Evolutionary conservation across 2,113 vertebrate species (phyloP), one percentile per base, ranked within the genome.

Genomic region (Apistogramma diplotaenia): DNA sequence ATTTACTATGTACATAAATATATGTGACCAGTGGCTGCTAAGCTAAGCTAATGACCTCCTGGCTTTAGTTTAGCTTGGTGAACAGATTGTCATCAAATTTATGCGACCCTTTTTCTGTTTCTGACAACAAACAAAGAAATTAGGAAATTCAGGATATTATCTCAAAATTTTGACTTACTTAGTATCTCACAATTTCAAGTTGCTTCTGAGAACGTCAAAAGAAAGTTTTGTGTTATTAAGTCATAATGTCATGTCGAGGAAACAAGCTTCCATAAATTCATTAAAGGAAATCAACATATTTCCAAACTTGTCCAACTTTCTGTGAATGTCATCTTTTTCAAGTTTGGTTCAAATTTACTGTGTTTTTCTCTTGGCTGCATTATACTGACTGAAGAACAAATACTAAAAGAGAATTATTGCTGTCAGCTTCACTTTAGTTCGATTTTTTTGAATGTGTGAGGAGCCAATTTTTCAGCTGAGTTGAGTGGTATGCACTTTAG

Each of bases 401-500:
- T 6, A 62, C 31, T 33, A 60, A 84, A 75, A 25, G 46, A 72
- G 9, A 11, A 21, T 60, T 37, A 53, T 23, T 58, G 40, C 29
- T 3, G 29, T 43, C 72, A 51, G 21, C 25, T 19, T 62, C 54
- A 35, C 51, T 85, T 85, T 76, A 67, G 67, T 81, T 79, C 33
- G 74, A 58, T 84, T 76, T 76, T 33, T 80, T 80, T 46, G 21
- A 27, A 43, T 18, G 83, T 40, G 25, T 8, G 9, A 78, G 55
- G 33, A 29, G 53, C 62, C 33, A 76, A 74, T 81, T 82, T 21
- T 58, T 88, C 35, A 35, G 51, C 55, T 85, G 35, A 81, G 74
- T 78, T 75, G 13, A 73, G 43, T 59, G n/a, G 74, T 49, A 54
- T 23, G 55, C 23, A 82, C 19, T 77, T 59, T 25, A 70, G 74